phyloP scores from a whole-genome alignment of 2,888 invertebrate species.

The Aspidapion aeneum region DNA sequence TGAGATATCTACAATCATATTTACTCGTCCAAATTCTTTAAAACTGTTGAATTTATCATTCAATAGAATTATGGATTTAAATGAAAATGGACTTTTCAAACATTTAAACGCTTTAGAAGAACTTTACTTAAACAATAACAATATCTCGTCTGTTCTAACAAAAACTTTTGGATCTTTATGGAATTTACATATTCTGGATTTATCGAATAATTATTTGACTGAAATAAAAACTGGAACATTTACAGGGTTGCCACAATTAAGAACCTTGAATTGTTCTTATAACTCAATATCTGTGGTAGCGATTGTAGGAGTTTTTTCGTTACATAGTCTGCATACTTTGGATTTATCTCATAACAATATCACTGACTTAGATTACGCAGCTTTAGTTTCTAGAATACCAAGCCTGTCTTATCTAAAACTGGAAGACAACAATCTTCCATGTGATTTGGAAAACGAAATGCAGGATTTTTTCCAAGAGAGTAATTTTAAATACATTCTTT shows the following conservation, averaged over 20 bases:
- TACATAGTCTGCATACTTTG: conserved; percentile 41
- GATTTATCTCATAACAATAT: conserved; percentile 42
- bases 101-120: conserved; percentile 35
- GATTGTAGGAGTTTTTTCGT: conserved; percentile 39
- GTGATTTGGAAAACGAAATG: conserved; percentile 42
- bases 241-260: conserved; percentile 41
- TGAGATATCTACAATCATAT: conserved; percentile 28
- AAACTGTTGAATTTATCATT: conserved; percentile 35
- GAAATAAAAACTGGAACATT: conserved; percentile 39
- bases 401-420: conserved; percentile 38
- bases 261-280: conserved; percentile 39
- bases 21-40: conserved; percentile 31
- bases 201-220: conserved; percentile 38
- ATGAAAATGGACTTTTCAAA: not conserved
- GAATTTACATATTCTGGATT: conserved; percentile 33
- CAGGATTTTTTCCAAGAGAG: conserved; percentile 37
- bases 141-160: conserved; percentile 32
- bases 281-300: conserved; percentile 36
- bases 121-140: conserved; percentile 38
- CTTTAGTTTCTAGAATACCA: conserved; percentile 39
- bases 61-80: conserved; percentile 36
- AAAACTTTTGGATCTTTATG: conserved; percentile 35
- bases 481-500: conserved; percentile 38
- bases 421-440: conserved; percentile 39
- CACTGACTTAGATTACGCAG: conserved; percentile 40